Percentiles rank a stretch among this genome's conserved stretches.
phyloP scores from a whole-genome alignment of 2,888 invertebrate genomes.

The Hypselothyrea guttata region DNA sequence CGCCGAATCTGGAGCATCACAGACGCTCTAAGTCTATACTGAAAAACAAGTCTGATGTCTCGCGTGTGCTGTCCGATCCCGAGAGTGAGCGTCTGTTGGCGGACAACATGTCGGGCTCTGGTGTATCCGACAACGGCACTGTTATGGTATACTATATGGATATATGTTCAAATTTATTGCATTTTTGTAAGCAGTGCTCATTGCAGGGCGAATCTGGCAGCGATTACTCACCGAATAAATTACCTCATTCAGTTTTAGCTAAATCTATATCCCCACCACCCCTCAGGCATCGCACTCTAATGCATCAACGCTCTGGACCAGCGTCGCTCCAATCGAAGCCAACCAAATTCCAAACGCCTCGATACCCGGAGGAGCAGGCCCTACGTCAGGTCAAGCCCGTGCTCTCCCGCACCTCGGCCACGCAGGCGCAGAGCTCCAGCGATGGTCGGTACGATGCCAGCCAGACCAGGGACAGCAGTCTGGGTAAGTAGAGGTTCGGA shows the following conservation, averaged over 20 bases:
- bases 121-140: slow-evolving; percentile 84
- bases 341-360: slow-evolving; percentile 82
- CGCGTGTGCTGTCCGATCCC: slow-evolving; percentile 85
- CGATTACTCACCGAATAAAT: slow-evolving; percentile 86
- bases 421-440: slow-evolving; percentile 63
- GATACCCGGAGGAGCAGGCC: slow-evolving; percentile 82
- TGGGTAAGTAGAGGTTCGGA: slow-evolving; percentile 75
- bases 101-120: slow-evolving; percentile 85
- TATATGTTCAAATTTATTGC: neutral
- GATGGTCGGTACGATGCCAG: slow-evolving; percentile 76
- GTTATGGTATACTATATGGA: slow-evolving; percentile 76
- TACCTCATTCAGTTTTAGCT: slow-evolving; percentile 82
- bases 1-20: slow-evolving; percentile 86
- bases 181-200: neutral
- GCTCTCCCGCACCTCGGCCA: slow-evolving; percentile 68
- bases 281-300: slow-evolving; percentile 82
- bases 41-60: slow-evolving; percentile 88
- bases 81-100: slow-evolving; percentile 90
- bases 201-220: slow-evolving; percentile 86
- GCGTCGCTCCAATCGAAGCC: slow-evolving; percentile 81
- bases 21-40: slow-evolving; percentile 89
- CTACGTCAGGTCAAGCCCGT: slow-evolving; percentile 79
- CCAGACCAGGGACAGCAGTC: slow-evolving; percentile 81
- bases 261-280: slow-evolving; percentile 83
- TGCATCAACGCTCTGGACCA: slow-evolving; percentile 82